These are phyloP conservation scores for Drosophila kanapiae DNA, from an alignment of 1,140 invertebrate genomes.

Conservation along the genomic window DNA sequence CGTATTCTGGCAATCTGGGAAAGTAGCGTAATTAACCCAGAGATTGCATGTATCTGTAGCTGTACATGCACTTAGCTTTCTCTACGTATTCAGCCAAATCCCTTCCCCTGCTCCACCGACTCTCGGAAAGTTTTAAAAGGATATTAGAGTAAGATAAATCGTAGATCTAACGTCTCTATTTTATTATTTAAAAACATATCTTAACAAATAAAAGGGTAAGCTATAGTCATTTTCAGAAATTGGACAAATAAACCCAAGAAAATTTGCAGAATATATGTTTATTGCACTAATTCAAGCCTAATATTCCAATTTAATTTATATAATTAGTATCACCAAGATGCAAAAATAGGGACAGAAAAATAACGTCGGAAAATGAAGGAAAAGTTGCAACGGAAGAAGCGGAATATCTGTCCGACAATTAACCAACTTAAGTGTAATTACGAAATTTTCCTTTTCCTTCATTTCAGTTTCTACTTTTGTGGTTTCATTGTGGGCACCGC, in stretches of 20 bases:
- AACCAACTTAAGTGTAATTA: slow-evolving; percentile 46
- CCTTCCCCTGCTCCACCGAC: background rate
- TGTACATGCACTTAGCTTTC: slow-evolving; percentile 24
- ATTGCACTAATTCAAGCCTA: background rate
- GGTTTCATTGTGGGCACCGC: slow-evolving; percentile 1
- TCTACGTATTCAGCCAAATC: background rate
- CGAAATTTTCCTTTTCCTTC: slow-evolving; percentile 32
- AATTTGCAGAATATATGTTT: slow-evolving; percentile 5
- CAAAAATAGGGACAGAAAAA: background rate
- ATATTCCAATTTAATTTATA: slow-evolving; percentile 27
- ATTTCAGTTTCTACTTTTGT: slow-evolving; percentile 45
- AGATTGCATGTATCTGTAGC: slow-evolving; percentile 27
- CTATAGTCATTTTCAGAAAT: background rate
- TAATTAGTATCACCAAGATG: slow-evolving; percentile 17
- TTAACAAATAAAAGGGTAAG: background rate
- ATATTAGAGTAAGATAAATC: background rate
- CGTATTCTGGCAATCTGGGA: slow-evolving; percentile 23
- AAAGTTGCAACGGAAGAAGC: slow-evolving; percentile 32
- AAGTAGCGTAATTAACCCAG: slow-evolving; percentile 28
- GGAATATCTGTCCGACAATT: slow-evolving; percentile 47
- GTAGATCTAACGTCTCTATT: too few species aligned
- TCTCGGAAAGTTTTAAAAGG: background rate
- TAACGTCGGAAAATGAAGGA: background rate
- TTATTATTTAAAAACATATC: too few species aligned
- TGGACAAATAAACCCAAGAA: background rate